Evolutionary conservation across 1,140 invertebrate species (phyloP), one percentile per base, ranked within the genome.

Genomic region (Aporrectodea caliginosa): DNA sequence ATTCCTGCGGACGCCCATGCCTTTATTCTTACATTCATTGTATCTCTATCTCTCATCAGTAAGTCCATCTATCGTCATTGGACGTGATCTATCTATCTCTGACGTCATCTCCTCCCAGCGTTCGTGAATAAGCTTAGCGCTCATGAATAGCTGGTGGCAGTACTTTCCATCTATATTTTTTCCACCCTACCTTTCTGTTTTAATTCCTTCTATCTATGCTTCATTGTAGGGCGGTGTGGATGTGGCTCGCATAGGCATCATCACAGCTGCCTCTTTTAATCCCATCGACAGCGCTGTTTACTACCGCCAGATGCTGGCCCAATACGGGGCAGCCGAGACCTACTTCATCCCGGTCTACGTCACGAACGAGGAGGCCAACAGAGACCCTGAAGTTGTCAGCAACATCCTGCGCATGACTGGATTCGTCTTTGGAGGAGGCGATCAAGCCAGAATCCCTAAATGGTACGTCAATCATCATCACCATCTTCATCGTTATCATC

Each of bases 371-470:
- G 69, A 71, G 12, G 74, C 34, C 16, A 81, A 81, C 30, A 43
- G 30, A 12, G 79, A 82, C 35, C 81, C 80, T 1, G 29, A 71
- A 32, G 75, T 85, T 1, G 80, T 83, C 1, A 35, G 81, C 1
- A 75, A 83, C 6, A 83, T 86, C 2, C 77, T 80, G 27, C 79
- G 78, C 29, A 83, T 85, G 78, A 85, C 85, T 16, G 85, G 85
- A 0, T 85, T 86, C 75, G 85, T 85, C 80, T 84, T 86, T 71
- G 83, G 83, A 14, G 85, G 85, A 1, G 85, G 85, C 1, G 85
- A 86, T 77, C 85, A 86, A 73, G 77, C 80, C 35, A 78, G 85
- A 43, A 74, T 86, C 6, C 80, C 83, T 0, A 75, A 84, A 35
- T 79, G 84, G 82, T 85, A 82, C 80, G 82, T 72, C 27, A 29